Conservation (phyloP, 2,113 vertebrate genomes). For the Podiceps cristatus region DNA sequence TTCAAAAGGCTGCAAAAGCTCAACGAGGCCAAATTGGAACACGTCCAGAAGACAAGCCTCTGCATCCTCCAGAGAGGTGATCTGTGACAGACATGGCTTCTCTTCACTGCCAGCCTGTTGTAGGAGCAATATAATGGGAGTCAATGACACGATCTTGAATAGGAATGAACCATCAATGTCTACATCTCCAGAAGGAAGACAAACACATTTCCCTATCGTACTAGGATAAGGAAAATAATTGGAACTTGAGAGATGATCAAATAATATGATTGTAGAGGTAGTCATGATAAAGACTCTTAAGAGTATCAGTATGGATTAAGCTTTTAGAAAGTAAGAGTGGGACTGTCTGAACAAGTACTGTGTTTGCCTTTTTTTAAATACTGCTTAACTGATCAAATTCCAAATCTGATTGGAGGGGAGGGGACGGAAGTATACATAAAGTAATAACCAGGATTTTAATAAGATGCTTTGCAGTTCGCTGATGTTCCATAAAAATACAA, state of each 20-base stretch:
- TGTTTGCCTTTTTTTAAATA: neutral
- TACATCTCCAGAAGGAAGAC: neutral
- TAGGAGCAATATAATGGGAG: no score
- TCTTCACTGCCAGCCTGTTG: neutral
- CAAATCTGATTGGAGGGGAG: neutral
- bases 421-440: neutral
- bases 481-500: neutral
- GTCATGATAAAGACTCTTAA: neutral
- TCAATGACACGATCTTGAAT: neutral
- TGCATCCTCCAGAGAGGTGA: no score
- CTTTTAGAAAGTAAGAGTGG: neutral
- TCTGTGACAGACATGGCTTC: accelerated
- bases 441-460: neutral
- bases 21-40: neutral
- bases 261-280: neutral
- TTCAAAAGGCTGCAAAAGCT: neutral
- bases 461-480: neutral
- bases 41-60: accelerated
- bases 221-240: neutral
- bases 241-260: neutral
- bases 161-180: neutral
- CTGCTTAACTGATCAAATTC: neutral
- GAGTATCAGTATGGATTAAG: neutral
- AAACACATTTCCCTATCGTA: neutral
- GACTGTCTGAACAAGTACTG: neutral